phyloP scores from a whole-genome alignment of 2,888 invertebrate species.

The Caenorhabditis zanzibari region DNA sequence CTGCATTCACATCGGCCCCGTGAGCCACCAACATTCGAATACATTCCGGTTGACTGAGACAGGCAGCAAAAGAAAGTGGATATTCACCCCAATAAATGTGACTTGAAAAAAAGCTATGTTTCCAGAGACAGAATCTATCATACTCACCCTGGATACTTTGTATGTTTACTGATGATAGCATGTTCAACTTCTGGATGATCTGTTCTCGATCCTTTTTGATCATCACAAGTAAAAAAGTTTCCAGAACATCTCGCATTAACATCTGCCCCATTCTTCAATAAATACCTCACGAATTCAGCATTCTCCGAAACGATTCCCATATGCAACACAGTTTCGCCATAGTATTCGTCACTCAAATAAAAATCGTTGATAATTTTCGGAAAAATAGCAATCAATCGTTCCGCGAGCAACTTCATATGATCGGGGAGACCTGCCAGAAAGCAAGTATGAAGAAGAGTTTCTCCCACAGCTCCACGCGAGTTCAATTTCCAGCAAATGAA shows the following conservation, averaged over 20 bases:
- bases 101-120: slow-evolving; percentile 85
- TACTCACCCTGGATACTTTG: slow-evolving; percentile 90
- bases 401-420: slow-evolving; percentile 88
- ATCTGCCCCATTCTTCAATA: slow-evolving; percentile 91
- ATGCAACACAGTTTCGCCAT: slow-evolving; percentile 87
- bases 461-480: slow-evolving; percentile 92
- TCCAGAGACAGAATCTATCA: background rate
- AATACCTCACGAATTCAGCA: slow-evolving; percentile 96
- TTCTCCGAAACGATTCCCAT: slow-evolving; percentile 99
- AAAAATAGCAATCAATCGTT: slow-evolving; percentile 93
- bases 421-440: slow-evolving; percentile 78
- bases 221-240: slow-evolving; percentile 97
- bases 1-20: slow-evolving; percentile 94
- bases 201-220: slow-evolving; percentile 89
- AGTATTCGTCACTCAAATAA: slow-evolving; percentile 81
- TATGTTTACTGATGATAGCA: slow-evolving; percentile 90
- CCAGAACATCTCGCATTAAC: slow-evolving; percentile 88
- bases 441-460: slow-evolving; percentile 94
- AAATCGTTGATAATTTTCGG: slow-evolving; percentile 91
- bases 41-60: slow-evolving; percentile 96
- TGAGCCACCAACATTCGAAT: slow-evolving; percentile 94
- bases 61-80: slow-evolving; percentile 96
- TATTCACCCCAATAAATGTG: slow-evolving; percentile 99
- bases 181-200: slow-evolving; percentile 94
- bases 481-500: slow-evolving; percentile 80